These are phyloP conservation scores for Agrypnia vestita DNA, from an alignment of 1,140 invertebrate species.

Conservation along the genomic window DNA sequence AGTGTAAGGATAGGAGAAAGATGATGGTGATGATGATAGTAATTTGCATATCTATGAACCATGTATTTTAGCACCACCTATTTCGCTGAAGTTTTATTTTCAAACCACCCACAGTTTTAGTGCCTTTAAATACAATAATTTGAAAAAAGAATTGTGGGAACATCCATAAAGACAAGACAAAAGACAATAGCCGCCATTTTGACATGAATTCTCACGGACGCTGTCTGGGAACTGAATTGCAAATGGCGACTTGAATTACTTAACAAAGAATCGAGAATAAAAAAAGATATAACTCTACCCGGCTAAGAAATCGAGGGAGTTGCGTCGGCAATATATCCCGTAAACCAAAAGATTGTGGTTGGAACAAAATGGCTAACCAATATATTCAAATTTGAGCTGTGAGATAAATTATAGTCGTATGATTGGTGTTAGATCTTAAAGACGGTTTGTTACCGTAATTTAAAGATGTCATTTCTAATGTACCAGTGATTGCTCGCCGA, in stretches of 20 bases:
- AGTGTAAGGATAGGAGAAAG: not conserved
- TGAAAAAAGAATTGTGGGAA: conserved; percentile 21
- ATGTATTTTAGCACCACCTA: not conserved
- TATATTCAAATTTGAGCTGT: too few relatives aligned
- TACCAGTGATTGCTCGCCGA: too few relatives aligned
- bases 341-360: too few relatives aligned
- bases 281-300: too few relatives aligned
- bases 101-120: conserved; percentile 11
- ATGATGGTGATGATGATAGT: not conserved
- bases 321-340: too few relatives aligned
- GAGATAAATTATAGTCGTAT: too few relatives aligned
- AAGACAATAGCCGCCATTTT: conserved; percentile 25
- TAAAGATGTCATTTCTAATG: too few relatives aligned
- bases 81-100: not conserved
- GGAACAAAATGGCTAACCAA: too few relatives aligned
- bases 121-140: not conserved
- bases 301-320: too few relatives aligned
- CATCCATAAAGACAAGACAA: conserved; percentile 1
- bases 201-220: conserved; percentile 22
- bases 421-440: too few relatives aligned
- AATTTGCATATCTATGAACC: not conserved
- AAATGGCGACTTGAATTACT: conserved; percentile 11
- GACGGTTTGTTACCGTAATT: too few relatives aligned
- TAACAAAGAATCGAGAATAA: not conserved
- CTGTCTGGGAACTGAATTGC: conserved; percentile 19